A percentile compares a stretch with the other conserved stretches of the same genome.
Evolutionary conservation across 2,888 invertebrate genomes (phyloP).

Genomic region (Cheilosia variabilis): DNA sequence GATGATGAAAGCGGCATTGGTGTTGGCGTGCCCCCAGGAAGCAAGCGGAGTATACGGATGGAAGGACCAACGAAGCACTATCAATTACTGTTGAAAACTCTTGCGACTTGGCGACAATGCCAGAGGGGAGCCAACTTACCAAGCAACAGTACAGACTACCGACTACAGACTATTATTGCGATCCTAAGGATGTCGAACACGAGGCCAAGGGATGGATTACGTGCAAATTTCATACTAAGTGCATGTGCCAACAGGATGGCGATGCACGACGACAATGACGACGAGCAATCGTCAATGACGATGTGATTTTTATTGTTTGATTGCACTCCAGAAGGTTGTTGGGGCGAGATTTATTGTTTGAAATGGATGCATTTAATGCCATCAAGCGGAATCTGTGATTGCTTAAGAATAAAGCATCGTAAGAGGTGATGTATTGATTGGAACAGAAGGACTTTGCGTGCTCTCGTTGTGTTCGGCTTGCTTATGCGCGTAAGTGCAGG

Average conservation of each 20-base stretch:
- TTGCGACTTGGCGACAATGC: constrained; percentile 5
- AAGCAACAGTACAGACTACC: constrained; percentile 25
- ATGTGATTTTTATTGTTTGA: constrained; percentile 26
- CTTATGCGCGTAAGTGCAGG: no score
- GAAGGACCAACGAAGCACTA: constrained; percentile 51
- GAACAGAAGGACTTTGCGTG: neutral
- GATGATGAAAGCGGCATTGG: neutral
- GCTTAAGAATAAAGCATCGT: neutral
- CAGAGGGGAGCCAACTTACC: neutral
- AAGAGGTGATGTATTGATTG: neutral
- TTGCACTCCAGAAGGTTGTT: constrained; percentile 12
- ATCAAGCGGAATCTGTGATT: neutral
- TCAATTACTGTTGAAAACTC: constrained; percentile 54
- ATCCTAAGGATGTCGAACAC: constrained; percentile 33
- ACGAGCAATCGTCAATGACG: constrained; percentile 22
- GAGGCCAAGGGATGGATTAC: constrained; percentile 51
- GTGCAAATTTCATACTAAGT: constrained; percentile 59
- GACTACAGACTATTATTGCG: constrained; percentile 11
- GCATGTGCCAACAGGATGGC: constrained; percentile 32
- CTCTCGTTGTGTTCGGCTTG: neutral
- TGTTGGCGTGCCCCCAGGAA: neutral
- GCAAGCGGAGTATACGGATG: neutral
- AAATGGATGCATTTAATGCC: constrained; percentile 2
- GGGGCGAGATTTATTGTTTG: constrained; percentile 30
- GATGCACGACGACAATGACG: constrained; percentile 1